Percentiles rank a stretch among this genome's conserved stretches.
These are phyloP conservation scores for Pygoscelis adeliae DNA, from an alignment of 2,113 vertebrate species.

Conservation along the genomic window DNA sequence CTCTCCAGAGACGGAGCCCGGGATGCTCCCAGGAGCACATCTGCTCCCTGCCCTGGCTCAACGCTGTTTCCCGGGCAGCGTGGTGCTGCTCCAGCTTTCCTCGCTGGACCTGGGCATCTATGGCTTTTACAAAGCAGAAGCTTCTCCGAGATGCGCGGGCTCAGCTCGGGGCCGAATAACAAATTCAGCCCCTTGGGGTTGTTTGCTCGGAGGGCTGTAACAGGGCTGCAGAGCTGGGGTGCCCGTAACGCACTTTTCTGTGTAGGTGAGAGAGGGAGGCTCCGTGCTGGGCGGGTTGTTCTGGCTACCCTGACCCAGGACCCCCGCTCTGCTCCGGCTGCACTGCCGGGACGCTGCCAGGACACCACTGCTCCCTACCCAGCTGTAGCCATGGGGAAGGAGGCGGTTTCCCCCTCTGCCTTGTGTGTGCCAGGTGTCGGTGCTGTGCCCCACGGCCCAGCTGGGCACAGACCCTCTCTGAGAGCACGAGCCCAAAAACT, in stretches of 20 bases:
- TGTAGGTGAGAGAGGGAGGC: no score
- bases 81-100: neutral
- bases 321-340: neutral
- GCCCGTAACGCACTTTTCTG: accelerated
- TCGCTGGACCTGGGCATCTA: neutral
- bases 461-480: neutral
- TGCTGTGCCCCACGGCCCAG: accelerated
- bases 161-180: neutral
- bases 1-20: accelerated
- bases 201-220: neutral
- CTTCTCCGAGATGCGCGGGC: accelerated
- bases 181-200: no score
- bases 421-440: accelerated
- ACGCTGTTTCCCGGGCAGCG: accelerated
- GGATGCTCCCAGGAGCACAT: neutral
- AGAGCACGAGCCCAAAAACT: accelerated
- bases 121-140: neutral
- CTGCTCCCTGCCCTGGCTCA: neutral
- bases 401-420: accelerated
- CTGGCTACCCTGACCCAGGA: neutral
- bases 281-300: accelerated
- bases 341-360: accelerated
- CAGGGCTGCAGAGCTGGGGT: accelerated
- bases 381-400: accelerated
- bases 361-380: neutral